These are phyloP conservation scores for Paramuricea clavata DNA, from an alignment of 92 coral and sea anemone genomes.

Conservation along the genomic window DNA sequence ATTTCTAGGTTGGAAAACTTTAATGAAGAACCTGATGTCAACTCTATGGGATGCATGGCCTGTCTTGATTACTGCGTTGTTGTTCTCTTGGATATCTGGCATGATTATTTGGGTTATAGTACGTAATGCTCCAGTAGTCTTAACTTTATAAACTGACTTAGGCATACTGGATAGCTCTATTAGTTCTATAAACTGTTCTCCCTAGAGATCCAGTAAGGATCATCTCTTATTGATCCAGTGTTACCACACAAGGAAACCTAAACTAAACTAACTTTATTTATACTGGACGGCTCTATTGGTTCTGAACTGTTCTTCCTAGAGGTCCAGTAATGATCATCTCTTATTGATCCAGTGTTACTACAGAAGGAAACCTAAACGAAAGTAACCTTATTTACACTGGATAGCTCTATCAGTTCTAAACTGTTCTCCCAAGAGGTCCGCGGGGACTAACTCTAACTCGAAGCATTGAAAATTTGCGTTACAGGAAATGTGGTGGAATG, in stretches of 20 bases:
- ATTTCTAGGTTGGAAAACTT: constrained; percentile 24
- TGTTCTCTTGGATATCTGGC: constrained; percentile 82
- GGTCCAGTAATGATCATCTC: background rate
- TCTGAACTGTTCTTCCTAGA: background rate
- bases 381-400: no score
- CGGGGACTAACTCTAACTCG: background rate
- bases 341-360: background rate
- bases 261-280: background rate
- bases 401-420: background rate
- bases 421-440: background rate
- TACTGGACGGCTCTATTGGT: no score
- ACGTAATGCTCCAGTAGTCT: no score
- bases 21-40: constrained; percentile 63
- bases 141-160: no score
- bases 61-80: constrained; percentile 75
- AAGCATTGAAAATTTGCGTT: background rate
- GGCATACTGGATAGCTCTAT: background rate
- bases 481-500: constrained; percentile 26
- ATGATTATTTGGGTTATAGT: constrained; percentile 81
- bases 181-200: background rate
- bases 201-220: background rate
- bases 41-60: constrained; percentile 89
- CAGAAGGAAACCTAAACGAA: no score
- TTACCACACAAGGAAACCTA: background rate
- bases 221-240: background rate